Percentiles rank a stretch among this genome's conserved stretches.
These are phyloP conservation scores for Gibbula magus DNA, from an alignment of 2,888 invertebrate genomes.

Conservation along the genomic window DNA sequence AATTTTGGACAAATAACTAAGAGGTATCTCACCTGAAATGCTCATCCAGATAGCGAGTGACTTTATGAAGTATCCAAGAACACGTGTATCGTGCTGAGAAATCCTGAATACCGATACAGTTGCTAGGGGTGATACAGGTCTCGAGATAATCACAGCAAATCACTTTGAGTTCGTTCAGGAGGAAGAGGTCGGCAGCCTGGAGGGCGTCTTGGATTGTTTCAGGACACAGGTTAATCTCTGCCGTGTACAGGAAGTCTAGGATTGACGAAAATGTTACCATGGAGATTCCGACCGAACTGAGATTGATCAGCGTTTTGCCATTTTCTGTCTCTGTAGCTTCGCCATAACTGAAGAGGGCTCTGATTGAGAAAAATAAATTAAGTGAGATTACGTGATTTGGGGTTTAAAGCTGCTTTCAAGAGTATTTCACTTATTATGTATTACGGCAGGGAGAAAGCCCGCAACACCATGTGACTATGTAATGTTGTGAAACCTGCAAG, in stretches of 20 bases:
- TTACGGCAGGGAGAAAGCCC: too few relatives aligned
- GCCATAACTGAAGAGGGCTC: constrained; percentile 44
- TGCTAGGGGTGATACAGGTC: constrained; percentile 74
- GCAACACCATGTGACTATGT: too few relatives aligned
- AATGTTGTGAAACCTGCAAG: too few relatives aligned
- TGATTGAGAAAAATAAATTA: constrained; percentile 26
- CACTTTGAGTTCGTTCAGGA: constrained; percentile 62
- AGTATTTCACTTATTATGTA: too few relatives aligned
- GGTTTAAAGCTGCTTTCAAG: too few relatives aligned
- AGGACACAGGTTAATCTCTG: constrained; percentile 56
- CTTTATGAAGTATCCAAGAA: constrained; percentile 59
- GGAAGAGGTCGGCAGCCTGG: constrained; percentile 65
- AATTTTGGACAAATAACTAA: neutral
- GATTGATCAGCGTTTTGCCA: constrained; percentile 28
- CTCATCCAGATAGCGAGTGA: constrained; percentile 71
- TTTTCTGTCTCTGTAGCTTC: neutral
- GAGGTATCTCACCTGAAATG: constrained; percentile 73
- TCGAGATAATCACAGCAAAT: constrained; percentile 68
- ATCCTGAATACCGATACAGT: constrained; percentile 91
- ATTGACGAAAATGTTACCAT: constrained; percentile 56
- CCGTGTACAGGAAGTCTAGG: constrained; percentile 67
- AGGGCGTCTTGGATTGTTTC: constrained; percentile 18
- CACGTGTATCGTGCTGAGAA: constrained; percentile 83
- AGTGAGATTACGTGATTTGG: too few relatives aligned
- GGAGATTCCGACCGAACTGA: constrained; percentile 49